These are phyloP conservation scores for Hydrolagus affinis DNA, from an alignment of 2,113 vertebrate genomes.

Conservation along the genomic window DNA sequence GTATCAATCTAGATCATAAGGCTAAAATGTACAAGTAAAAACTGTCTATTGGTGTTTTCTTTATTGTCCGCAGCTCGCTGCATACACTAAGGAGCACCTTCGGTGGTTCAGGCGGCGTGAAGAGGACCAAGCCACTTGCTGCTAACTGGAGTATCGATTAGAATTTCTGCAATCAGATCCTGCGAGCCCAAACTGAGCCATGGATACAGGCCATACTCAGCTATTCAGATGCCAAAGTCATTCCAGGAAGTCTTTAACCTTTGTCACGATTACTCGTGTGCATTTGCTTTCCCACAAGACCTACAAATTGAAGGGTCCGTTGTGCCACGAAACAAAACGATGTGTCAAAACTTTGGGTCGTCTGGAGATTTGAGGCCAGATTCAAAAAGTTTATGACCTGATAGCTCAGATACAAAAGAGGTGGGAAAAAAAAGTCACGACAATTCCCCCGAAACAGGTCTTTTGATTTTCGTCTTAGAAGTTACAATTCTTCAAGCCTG, in stretches of 20 bases:
- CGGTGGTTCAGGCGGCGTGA: conserved; percentile 35
- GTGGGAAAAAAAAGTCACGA: not conserved
- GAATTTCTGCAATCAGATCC: not conserved
- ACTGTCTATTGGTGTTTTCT: conserved; percentile 32
- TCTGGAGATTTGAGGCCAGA: not conserved
- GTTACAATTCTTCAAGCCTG: too few species aligned
- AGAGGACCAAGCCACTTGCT: conserved; percentile 32
- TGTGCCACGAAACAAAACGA: not conserved
- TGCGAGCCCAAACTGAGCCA: not conserved
- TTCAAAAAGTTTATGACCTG: not conserved
- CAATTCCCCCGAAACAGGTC: not conserved
- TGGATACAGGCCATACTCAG: not conserved
- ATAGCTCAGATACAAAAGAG: not conserved
- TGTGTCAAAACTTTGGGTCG: not conserved
- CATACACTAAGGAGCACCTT: conserved; percentile 35
- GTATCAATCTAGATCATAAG: too few species aligned
- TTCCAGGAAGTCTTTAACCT: not conserved
- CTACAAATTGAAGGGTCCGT: not conserved
- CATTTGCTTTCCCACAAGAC: not conserved
- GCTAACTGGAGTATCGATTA: conserved; percentile 30
- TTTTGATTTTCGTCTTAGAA: too few species aligned
- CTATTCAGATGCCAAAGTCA: not conserved
- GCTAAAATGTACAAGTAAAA: not conserved
- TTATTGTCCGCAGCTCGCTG: conserved; percentile 38
- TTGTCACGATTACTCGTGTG: not conserved